A percentile compares a stretch with the other conserved stretches of the same genome.
phyloP scores from a whole-genome alignment of 1,140 invertebrate genomes.

The Holotrichia oblita region DNA sequence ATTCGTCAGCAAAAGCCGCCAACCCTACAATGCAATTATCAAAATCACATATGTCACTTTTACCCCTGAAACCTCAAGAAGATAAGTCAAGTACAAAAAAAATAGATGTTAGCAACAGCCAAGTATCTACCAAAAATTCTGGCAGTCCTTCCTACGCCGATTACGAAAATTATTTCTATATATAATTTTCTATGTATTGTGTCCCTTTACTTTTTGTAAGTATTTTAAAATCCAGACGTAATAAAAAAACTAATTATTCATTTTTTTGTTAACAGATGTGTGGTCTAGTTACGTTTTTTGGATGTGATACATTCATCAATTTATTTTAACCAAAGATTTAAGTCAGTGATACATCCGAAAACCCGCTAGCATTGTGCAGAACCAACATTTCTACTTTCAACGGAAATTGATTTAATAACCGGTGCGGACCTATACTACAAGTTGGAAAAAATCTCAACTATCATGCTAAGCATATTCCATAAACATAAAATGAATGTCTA shows the following conservation, averaged over 20 bases:
- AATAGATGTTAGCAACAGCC: slow-evolving; percentile 48
- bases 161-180: slow-evolving; percentile 72
- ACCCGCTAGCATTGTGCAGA: neutral
- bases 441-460: neutral
- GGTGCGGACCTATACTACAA: neutral
- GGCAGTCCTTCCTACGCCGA: slow-evolving; percentile 63
- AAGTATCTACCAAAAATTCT: slow-evolving; percentile 59
- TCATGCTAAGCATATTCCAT: neutral
- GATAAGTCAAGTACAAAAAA: slow-evolving; percentile 53
- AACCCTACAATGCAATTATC: slow-evolving; percentile 49
- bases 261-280: slow-evolving; percentile 14
- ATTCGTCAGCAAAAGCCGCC: slow-evolving; percentile 42
- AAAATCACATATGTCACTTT: slow-evolving; percentile 52
- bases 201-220: slow-evolving; percentile 30
- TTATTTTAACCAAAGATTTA: slow-evolving; percentile 35
- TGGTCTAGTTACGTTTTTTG: slow-evolving; percentile 38
- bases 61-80: slow-evolving; percentile 49
- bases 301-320: slow-evolving; percentile 9
- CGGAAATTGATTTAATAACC: neutral
- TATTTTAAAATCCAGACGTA: neutral
- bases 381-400: neutral
- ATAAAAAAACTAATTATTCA: neutral
- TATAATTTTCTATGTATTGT: slow-evolving; percentile 57
- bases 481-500: neutral
- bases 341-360: slow-evolving; percentile 12